These are phyloP conservation scores for Notechis scutatus DNA, from an alignment of 2,113 vertebrate species.

Conservation along the genomic window DNA sequence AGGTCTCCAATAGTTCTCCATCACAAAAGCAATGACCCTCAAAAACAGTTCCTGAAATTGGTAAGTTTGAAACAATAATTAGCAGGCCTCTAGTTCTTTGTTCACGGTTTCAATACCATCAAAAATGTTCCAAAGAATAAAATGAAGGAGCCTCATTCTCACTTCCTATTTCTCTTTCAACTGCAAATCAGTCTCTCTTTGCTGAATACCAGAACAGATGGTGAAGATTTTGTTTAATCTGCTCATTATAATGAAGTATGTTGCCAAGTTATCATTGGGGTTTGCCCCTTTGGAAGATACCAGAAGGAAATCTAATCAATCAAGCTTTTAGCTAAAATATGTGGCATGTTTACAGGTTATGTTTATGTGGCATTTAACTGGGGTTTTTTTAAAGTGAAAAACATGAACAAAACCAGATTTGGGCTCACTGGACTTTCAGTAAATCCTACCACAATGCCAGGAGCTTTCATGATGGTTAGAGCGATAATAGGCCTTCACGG, in stretches of 20 bases:
- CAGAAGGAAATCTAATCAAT: not conserved
- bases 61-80: not conserved
- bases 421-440: not conserved
- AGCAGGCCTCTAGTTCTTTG: not conserved
- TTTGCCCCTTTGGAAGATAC: not conserved
- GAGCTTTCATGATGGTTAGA: not conserved
- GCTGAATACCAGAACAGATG: not conserved
- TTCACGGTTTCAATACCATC: not conserved
- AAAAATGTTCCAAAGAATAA: not conserved
- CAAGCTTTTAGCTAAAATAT: not conserved
- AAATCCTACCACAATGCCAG: not conserved
- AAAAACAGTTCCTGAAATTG: not conserved
- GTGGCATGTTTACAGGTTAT: not conserved
- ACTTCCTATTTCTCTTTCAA: not conserved
- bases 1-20: not conserved
- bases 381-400: not conserved
- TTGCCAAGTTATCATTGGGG: not conserved
- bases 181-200: conserved; percentile 4
- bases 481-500: not conserved
- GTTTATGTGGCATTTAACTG: not conserved
- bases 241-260: conserved; percentile 68
- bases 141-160: not conserved
- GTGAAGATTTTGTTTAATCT: conserved; percentile 64
- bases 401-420: not conserved
- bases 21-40: not conserved